Conservation (phyloP, 2,113 vertebrate genomes). For the Benthochromis sp. region DNA sequence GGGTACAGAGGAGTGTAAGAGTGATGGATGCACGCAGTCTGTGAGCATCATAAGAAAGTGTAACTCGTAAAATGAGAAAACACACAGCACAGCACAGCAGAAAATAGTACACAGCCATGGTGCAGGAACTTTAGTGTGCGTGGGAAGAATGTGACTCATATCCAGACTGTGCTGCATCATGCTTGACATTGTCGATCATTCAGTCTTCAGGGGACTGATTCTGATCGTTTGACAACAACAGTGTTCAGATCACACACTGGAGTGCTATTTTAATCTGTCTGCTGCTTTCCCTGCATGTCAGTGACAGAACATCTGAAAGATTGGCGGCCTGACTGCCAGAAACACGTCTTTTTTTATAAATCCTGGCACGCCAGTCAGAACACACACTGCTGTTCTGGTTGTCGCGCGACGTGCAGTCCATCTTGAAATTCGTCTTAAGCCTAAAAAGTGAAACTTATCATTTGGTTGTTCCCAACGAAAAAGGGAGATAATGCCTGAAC, state of each 20-base stretch:
- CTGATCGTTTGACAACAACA: conserved; percentile 39
- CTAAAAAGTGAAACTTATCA: background rate
- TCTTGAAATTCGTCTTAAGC: background rate
- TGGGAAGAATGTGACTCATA: conserved; percentile 64
- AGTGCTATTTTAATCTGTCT: background rate
- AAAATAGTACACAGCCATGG: background rate
- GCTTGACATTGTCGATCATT: conserved; percentile 32
- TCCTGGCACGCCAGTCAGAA: background rate
- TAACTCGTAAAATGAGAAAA: background rate
- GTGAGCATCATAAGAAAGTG: background rate
- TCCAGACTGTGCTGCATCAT: conserved; percentile 58
- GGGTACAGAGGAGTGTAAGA: background rate
- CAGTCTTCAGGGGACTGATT: background rate
- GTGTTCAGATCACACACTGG: conserved; percentile 1
- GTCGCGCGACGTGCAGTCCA: background rate
- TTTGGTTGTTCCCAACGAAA: background rate
- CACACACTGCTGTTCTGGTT: background rate
- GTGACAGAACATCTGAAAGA: background rate
- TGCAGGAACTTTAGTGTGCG: conserved; percentile 20
- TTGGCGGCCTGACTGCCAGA: background rate
- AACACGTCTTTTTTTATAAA: background rate
- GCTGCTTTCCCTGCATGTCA: background rate
- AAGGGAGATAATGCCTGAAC: background rate
- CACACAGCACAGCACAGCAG: background rate
- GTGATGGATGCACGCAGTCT: background rate